These are phyloP conservation scores for Pharmacophagus antenor DNA, from an alignment of 2,888 invertebrate genomes.

Conservation along the genomic window DNA sequence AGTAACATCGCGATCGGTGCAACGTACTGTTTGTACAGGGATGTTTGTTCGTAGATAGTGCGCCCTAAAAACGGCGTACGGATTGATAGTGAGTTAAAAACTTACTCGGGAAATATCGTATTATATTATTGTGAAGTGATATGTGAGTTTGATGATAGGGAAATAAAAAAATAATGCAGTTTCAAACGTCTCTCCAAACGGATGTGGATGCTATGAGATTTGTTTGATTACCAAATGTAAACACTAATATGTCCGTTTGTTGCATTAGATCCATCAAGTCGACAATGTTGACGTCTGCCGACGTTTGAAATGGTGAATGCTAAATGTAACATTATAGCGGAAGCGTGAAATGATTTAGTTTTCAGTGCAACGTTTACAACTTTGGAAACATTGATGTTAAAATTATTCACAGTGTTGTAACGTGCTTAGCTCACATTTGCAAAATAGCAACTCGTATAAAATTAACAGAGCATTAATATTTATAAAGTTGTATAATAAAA, in stretches of 20 bases:
- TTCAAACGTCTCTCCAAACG: no score
- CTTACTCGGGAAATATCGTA: constrained; percentile 35
- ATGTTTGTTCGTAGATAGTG: constrained; percentile 75
- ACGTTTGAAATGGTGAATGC: constrained; percentile 56
- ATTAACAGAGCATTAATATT: neutral
- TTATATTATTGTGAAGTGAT: constrained; percentile 49
- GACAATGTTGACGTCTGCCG: constrained; percentile 51
- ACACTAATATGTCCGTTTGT: constrained; percentile 63
- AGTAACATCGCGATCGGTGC: constrained; percentile 63
- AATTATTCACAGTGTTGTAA: constrained; percentile 1
- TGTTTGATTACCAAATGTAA: constrained; percentile 70
- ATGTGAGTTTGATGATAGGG: constrained; percentile 48
- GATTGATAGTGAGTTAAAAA: constrained; percentile 57
- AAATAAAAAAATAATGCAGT: neutral
- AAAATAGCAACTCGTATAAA: neutral
- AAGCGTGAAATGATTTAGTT: constrained; percentile 66
- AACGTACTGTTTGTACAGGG: constrained; percentile 63
- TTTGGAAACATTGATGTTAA: constrained; percentile 43
- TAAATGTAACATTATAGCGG: constrained; percentile 55
- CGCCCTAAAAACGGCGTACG: constrained; percentile 54
- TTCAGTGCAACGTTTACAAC: constrained; percentile 55
- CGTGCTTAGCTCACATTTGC: neutral
- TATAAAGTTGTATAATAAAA: neutral
- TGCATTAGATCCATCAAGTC: constrained; percentile 55
- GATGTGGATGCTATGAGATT: constrained; percentile 66